Percentiles rank a stretch among this genome's conserved stretches.
Conservation (phyloP, 64 coral and sea anemone genomes). For the Actinia equina region DNA sequence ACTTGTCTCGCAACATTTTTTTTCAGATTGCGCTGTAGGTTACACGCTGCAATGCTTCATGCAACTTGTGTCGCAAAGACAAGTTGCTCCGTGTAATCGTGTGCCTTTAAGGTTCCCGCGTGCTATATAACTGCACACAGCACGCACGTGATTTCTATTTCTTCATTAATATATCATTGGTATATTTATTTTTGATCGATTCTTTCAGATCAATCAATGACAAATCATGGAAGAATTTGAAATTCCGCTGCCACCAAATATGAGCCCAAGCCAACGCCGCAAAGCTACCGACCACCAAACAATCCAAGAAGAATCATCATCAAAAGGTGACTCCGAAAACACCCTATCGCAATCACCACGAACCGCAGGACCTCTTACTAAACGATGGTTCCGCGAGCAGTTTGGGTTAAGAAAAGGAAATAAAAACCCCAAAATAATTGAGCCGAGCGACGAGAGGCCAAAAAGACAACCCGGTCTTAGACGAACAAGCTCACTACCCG, state of each 20-base stretch:
- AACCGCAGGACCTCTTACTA: conserved; percentile 48
- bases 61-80: no score
- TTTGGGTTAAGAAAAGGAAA: conserved; percentile 69
- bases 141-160: no score
- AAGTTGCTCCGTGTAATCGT: no score
- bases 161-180: no score
- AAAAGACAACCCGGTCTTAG: conserved; percentile 13
- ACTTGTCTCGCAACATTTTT: no score
- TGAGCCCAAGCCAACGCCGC: background rate
- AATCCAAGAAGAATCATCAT: background rate
- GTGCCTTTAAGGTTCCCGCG: no score
- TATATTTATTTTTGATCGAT: background rate
- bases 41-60: no score
- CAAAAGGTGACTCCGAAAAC: conserved; percentile 10
- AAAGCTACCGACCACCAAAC: background rate
- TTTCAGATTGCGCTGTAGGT: no score
- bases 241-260: background rate
- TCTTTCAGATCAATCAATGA: background rate
- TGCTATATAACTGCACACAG: no score
- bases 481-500: conserved; percentile 81
- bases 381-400: conserved; percentile 84
- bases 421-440: background rate
- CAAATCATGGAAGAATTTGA: background rate
- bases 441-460: background rate
- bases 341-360: background rate